Base-by-base conservation (phyloP, 2,888 invertebrate genomes). In the Muschampia plurimacula region DNA sequence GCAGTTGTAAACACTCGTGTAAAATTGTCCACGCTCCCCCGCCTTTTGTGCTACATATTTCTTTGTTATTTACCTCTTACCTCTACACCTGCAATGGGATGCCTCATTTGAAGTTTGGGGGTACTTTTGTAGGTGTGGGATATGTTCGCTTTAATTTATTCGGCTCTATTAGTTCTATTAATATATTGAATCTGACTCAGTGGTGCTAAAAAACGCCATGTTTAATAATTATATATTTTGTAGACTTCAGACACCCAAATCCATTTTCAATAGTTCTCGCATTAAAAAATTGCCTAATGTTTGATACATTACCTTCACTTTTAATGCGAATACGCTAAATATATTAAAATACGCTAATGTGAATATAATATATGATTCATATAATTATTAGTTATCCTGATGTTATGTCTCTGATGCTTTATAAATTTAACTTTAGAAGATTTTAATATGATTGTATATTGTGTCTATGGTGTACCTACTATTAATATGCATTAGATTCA, bases 1-100 rank as follows among this genome's bases (percentile, higher is more conserved):
- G 93, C 89, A 85, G 92, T 91, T 93, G 94, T 94, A 94, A 94
- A 94, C 94, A 94, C 92, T 93, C 91, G 91, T 94, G 93, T 93
- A 94, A 93, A 94, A 93, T 93, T 93, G 93, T 93, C 94, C 93
- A 94, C 93, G 92, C 90, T 92, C 91, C 90, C 86, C 89, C 88
- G 86, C 85, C 88, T 89, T 92, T 93, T 93, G 92, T 89, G 86
- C 89, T 92, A 91, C 90, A 89, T 92, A 93, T 91, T 92, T 93
- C 92, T 93, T 93, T 93, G 93, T 93, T 92, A 91, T 91, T 87
- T 91, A 91, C 90, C 88, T 87, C 83, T 82, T 63, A 77, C 77
- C 80, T 60, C 60, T 75, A 75, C 78, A 78, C 79, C 80, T 81
- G 78, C 74, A 75, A 69, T 74, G 55, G 67, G 55, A 67, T 72